Evolutionary conservation across 2,888 invertebrate genomes (phyloP).

Genomic region (Acrobasis suavella): DNA sequence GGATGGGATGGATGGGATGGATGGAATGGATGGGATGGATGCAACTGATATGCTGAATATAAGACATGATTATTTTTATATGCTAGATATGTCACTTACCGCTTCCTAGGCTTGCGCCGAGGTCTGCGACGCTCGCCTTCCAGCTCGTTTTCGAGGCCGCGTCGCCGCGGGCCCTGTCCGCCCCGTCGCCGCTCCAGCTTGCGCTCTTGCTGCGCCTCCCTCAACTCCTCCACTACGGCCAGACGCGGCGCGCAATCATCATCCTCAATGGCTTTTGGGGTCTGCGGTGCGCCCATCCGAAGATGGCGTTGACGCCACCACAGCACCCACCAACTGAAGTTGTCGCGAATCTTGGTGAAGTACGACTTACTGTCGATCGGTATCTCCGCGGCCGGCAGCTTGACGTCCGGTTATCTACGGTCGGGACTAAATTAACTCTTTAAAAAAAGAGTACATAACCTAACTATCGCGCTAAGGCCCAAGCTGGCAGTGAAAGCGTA

Average conservation of each 20-base stretch:
- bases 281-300: slow-evolving; percentile 80
- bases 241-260: slow-evolving; percentile 68
- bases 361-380: slow-evolving; percentile 40
- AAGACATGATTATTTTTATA: too few relatives aligned
- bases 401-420: slow-evolving; percentile 41
- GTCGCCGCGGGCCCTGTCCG: slow-evolving; percentile 60
- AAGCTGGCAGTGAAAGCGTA: slow-evolving; percentile 26
- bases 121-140: slow-evolving; percentile 69
- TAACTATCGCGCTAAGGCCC: slow-evolving; percentile 27
- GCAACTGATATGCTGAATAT: too few relatives aligned
- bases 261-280: slow-evolving; percentile 69
- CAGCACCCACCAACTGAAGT: slow-evolving; percentile 77
- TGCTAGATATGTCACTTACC: slow-evolving; percentile 40
- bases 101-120: slow-evolving; percentile 57
- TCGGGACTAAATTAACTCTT: slow-evolving; percentile 33
- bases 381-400: slow-evolving; percentile 40
- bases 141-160: slow-evolving; percentile 64
- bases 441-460: slow-evolving; percentile 17
- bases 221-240: slow-evolving; percentile 60
- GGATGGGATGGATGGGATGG: too few relatives aligned
- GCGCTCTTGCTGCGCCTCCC: slow-evolving; percentile 53
- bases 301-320: slow-evolving; percentile 79
- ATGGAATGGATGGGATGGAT: too few relatives aligned
- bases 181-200: slow-evolving; percentile 64
- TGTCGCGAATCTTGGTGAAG: slow-evolving; percentile 74